These are phyloP conservation scores for Troides aeacus DNA, from an alignment of 2,888 invertebrate species.

Conservation along the genomic window DNA sequence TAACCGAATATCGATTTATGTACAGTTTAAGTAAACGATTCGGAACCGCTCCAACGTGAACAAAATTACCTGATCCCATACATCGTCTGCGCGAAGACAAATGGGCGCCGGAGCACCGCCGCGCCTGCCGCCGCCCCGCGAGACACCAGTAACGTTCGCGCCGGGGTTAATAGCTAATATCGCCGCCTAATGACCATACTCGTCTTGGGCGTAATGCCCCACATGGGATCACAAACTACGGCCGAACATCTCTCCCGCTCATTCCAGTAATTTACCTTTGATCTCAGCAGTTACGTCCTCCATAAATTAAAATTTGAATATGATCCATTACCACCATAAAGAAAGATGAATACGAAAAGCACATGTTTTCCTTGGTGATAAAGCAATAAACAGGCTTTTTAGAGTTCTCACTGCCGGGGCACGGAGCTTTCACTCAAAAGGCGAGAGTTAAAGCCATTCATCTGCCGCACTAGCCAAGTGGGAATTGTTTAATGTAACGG, in stretches of 20 bases:
- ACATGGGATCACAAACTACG: conserved; percentile 58
- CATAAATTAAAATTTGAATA: not conserved
- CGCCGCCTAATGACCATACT: conserved; percentile 77
- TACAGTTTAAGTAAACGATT: conserved; percentile 30
- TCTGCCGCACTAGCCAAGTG: too few species aligned
- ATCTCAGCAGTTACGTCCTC: conserved; percentile 33
- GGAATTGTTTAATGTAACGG: too few species aligned
- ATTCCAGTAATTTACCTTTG: conserved; percentile 48
- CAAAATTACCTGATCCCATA: conserved; percentile 35
- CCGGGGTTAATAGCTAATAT: conserved; percentile 78
- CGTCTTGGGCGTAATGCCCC: conserved; percentile 74
- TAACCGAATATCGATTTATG: conserved; percentile 11
- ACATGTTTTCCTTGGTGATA: too few species aligned
- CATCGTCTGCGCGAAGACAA: conserved; percentile 56
- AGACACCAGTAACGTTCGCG: conserved; percentile 62
- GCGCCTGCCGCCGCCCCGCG: conserved; percentile 35
- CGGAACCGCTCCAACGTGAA: conserved; percentile 31
- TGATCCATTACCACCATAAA: too few species aligned
- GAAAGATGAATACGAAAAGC: too few species aligned
- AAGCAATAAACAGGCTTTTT: too few species aligned
- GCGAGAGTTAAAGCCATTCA: too few species aligned
- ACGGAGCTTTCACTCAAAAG: too few species aligned
- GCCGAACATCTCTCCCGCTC: conserved; percentile 44
- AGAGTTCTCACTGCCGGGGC: too few species aligned
- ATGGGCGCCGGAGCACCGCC: conserved; percentile 41